Conservation (phyloP, 2,888 invertebrate species). For the Herminia tarsipennalis region DNA sequence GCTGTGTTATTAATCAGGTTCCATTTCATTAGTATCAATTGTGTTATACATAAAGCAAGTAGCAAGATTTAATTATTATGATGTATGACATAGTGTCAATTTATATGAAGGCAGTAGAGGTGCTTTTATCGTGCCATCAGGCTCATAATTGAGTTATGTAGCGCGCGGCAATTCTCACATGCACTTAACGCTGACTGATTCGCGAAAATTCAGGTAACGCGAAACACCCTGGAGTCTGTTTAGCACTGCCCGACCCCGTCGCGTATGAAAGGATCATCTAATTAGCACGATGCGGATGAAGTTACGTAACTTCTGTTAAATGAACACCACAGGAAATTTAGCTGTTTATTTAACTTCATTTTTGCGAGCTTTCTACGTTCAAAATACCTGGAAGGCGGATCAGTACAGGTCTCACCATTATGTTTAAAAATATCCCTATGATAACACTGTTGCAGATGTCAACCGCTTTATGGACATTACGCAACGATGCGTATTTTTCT, state of each 20-base stretch:
- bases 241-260: constrained; percentile 55
- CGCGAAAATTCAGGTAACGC: constrained; percentile 57
- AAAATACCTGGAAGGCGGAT: too few relatives aligned
- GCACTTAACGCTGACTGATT: constrained; percentile 75
- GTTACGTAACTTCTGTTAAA: constrained; percentile 12
- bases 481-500: constrained; percentile 32
- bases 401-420: too few relatives aligned
- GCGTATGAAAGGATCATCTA: constrained; percentile 52
- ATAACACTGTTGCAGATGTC: too few relatives aligned
- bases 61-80: too few relatives aligned
- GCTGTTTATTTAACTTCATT: too few relatives aligned
- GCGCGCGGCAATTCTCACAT: constrained; percentile 75
- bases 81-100: too few relatives aligned
- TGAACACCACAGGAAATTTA: too few relatives aligned
- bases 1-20: constrained; percentile 5
- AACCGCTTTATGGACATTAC: constrained; percentile 22
- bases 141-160: constrained; percentile 80
- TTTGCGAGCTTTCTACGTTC: too few relatives aligned
- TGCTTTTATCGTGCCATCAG: constrained; percentile 60
- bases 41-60: too few relatives aligned
- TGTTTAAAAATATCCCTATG: too few relatives aligned
- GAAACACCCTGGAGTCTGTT: constrained; percentile 66
- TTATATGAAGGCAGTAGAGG: constrained; percentile 35
- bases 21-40: too few relatives aligned
- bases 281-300: constrained; percentile 30